A percentile compares a stretch with the other conserved stretches of the same genome.
Evolutionary conservation across 2,797 vertebrate genomes (phyloP).

Genomic region (Myotis daubentonii): DNA sequence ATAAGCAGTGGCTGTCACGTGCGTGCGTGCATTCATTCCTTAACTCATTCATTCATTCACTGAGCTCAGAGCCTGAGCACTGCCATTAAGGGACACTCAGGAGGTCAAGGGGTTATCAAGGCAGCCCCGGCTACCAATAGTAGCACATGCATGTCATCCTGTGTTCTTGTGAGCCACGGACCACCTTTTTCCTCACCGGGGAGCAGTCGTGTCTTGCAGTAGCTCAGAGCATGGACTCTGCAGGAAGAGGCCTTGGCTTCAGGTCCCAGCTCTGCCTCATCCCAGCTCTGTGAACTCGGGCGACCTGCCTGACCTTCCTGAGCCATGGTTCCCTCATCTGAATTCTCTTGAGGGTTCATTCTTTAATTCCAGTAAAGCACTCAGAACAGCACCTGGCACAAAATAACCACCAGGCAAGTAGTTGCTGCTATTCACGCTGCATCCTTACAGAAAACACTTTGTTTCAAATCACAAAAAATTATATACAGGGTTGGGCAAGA

Average conservation of each 20-base stretch:
- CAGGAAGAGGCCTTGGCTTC: neutral
- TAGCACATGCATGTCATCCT: fast-evolving
- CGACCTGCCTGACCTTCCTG: neutral
- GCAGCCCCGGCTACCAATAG: neutral
- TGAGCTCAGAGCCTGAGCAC: neutral
- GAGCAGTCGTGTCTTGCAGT: neutral
- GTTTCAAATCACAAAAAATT: neutral
- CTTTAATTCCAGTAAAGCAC: neutral
- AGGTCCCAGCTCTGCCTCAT: neutral
- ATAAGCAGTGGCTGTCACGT: neutral
- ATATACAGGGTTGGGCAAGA: neutral
- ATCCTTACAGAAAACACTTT: neutral
- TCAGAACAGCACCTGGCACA: neutral
- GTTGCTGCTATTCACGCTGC: neutral
- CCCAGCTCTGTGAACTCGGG: neutral
- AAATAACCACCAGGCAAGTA: neutral
- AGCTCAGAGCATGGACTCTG: neutral
- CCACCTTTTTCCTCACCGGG: neutral
- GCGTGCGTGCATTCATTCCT: neutral
- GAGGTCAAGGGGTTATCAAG: neutral
- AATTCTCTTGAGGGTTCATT: neutral
- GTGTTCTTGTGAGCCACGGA: neutral
- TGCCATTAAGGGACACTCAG: neutral
- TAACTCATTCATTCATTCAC: neutral
- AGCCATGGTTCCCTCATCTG: neutral